These are phyloP conservation scores for Ascidia mentula DNA, from an alignment of 23 tunicate genomes.

Conservation along the genomic window DNA sequence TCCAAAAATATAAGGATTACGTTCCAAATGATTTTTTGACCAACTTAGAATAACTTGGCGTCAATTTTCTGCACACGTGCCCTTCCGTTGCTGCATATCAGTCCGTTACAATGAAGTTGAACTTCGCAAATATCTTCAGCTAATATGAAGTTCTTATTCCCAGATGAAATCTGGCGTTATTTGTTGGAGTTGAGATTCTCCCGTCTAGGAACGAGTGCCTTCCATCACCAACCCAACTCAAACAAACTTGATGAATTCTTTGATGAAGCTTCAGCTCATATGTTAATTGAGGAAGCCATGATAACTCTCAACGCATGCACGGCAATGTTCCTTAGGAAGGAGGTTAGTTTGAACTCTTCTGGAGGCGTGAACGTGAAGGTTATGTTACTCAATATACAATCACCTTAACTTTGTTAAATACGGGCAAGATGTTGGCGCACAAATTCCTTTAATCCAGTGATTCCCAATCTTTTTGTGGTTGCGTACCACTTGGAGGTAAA, in stretches of 20 bases:
- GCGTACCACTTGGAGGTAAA: no score
- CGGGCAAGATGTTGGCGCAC: no score
- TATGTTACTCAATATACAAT: no score
- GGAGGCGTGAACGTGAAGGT: no score
- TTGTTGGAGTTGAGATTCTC: conserved; percentile 38
- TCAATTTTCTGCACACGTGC: not conserved
- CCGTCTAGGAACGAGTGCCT: conserved; percentile 26
- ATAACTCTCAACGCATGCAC: conserved; percentile 61
- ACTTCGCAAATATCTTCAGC: no score
- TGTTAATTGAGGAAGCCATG: conserved; percentile 89
- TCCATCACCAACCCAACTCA: conserved; percentile 12
- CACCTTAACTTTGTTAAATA: no score
- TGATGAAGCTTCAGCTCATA: conserved; percentile 60
- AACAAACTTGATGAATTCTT: conserved; percentile 31
- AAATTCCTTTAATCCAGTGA: no score
- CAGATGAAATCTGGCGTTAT: conserved; percentile 49
- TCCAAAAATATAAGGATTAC: no score
- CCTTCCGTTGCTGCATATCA: not conserved
- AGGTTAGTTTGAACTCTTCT: no score
- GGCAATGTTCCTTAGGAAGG: conserved; percentile 29
- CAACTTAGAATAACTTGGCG: not conserved
- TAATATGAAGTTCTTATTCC: not conserved
- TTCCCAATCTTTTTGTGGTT: no score
- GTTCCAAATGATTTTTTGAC: no score
- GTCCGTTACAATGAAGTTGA: no score